Base-by-base conservation (phyloP, 2,888 invertebrate genomes). In the Diaperis boleti region DNA sequence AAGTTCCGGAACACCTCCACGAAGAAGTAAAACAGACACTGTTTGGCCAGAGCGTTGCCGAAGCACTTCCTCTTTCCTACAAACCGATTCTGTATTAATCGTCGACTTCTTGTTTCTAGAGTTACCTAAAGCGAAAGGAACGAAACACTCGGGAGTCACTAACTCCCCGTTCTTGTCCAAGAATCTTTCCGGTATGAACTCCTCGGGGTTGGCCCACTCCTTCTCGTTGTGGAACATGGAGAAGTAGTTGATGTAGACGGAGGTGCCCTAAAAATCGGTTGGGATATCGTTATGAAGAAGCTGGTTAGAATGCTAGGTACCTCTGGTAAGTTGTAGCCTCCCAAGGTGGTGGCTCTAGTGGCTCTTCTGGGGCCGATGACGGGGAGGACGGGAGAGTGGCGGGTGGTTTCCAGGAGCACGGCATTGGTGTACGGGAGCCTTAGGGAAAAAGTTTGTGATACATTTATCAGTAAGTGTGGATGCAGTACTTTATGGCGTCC, bases 141-240 rank as follows among this genome's bases (percentile, higher is more conserved):
- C 70, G 7, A 81, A 62, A 45, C 77, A 70, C 11, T 82, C 81
- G 20, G 74, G 68, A 15, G 65, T 54, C 1, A 74, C 56, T n/a
- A 82, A 57, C 49, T 76, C 74, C 29, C 81, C 81, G 20, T 78
- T 65, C 0, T 72, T 65, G 35, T 84, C 78, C 29, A 90, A 76
- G 78, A 90, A 91, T 44, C 91, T 82, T 70, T 89, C 87, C 0
- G 91, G 91, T 3, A 82, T 79, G 74, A 91, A 91, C 44, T 74
- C 75, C 0, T 83, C 70, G 0, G 90, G 88, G 50, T 88, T 83
- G 10, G 83, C 82, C 89, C 89, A 91, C 66, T 82, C 81, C 0
- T 81, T 75, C 17, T 72, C 67, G 45, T 89, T 87, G 6, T 33
- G 33, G 13, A 33, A 13, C 10, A 33, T 33, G 5, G 33, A 11